A percentile compares a stretch with the other conserved stretches of the same genome.
Conservation (phyloP, 2,888 invertebrate species). For the Cantharis nigra region DNA sequence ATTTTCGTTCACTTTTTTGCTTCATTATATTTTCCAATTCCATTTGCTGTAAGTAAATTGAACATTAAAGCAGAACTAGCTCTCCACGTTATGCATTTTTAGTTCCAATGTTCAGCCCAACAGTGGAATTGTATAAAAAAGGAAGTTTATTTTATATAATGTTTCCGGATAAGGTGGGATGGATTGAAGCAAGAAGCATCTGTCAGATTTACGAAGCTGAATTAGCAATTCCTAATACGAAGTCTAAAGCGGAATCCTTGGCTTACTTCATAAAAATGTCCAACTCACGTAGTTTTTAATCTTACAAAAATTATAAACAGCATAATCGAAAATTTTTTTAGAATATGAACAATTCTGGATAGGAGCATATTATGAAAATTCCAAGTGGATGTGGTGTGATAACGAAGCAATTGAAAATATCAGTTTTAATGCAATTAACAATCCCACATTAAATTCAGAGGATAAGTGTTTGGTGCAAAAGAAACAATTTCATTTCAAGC, state of each 20-base stretch:
- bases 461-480: not conserved
- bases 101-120: not conserved
- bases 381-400: too few relatives aligned
- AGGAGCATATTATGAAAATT: not conserved
- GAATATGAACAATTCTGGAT: not conserved
- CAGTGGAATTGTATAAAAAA: conserved; percentile 5
- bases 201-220: not conserved
- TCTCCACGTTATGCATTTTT: not conserved
- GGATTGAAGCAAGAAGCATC: conserved; percentile 3
- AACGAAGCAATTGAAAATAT: not conserved
- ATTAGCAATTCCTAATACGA: not conserved
- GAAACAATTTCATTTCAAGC: not conserved
- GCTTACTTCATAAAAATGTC: not conserved
- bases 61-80: not conserved
- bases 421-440: not conserved
- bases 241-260: not conserved
- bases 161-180: not conserved
- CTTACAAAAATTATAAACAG: not conserved
- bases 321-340: not conserved
- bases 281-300: not conserved
- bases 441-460: not conserved
- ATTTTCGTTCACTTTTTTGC: not conserved
- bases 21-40: not conserved
- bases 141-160: not conserved
- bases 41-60: not conserved